These are phyloP conservation scores for Carcharodon carcharias DNA, from an alignment of 2,797 vertebrate genomes.

Conservation along the genomic window DNA sequence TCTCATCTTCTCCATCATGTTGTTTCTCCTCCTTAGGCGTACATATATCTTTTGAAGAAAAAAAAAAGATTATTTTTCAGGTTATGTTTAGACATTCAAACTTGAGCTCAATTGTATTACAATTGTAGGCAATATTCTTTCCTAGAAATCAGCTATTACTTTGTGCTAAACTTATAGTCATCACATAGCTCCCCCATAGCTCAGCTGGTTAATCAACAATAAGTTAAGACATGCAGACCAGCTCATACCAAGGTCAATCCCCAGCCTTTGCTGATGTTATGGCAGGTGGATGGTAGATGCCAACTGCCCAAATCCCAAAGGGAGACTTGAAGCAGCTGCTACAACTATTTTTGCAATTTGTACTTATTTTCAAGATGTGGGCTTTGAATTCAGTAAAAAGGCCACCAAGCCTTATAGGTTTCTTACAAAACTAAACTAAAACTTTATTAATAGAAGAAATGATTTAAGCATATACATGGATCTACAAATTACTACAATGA, in stretches of 20 bases:
- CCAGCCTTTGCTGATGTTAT: background rate
- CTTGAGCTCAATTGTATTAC: background rate
- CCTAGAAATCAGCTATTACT: background rate
- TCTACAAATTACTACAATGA: too few species aligned
- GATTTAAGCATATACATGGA: too few species aligned
- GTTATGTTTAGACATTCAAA: background rate
- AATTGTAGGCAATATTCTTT: background rate
- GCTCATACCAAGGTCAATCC: background rate
- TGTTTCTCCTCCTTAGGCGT: slow-evolving; percentile 67
- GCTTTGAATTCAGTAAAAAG: too few species aligned
- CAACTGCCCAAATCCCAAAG: too few species aligned
- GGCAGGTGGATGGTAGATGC: too few species aligned
- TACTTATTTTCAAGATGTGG: too few species aligned
- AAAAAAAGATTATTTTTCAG: background rate
- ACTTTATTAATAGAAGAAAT: too few species aligned
- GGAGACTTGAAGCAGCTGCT: too few species aligned
- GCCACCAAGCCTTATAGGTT: too few species aligned
- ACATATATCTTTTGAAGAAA: slow-evolving; percentile 65
- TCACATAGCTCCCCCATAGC: background rate
- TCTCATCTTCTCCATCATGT: slow-evolving; percentile 75
- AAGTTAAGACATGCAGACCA: background rate
- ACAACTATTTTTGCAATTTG: too few species aligned
- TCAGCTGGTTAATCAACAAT: background rate
- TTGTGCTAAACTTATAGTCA: background rate
- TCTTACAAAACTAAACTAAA: too few species aligned